A percentile compares a stretch with the other conserved stretches of the same genome.
phyloP scores from a whole-genome alignment of 37 sponge, comb jelly and placozoan genomes.

The Diacarnus erythraeanus region DNA sequence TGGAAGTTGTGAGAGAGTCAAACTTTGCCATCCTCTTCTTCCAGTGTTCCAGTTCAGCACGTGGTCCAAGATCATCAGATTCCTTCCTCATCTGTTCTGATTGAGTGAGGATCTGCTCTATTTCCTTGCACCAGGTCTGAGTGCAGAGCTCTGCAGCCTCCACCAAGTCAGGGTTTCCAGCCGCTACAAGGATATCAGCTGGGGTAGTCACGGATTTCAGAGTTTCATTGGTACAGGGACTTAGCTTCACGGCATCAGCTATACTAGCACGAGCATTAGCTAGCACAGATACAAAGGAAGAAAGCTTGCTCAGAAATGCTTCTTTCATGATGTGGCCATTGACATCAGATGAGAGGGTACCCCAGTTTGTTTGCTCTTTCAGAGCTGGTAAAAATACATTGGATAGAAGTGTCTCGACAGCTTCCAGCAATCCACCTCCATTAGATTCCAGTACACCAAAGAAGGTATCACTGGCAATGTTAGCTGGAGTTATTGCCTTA shows the following conservation, averaged over 20 bases:
- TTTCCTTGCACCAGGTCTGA: conserved; percentile 89
- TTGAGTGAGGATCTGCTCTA: conserved; percentile 92
- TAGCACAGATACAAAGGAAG: conserved; percentile 82
- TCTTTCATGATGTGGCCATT: conserved; percentile 50
- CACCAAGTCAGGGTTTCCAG: conserved; percentile 78
- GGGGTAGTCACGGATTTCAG: conserved; percentile 53
- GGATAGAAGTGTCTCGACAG: conserved; percentile 76
- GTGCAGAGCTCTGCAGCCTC: conserved; percentile 81
- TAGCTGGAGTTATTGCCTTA: conserved; percentile 67
- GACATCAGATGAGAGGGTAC: conserved; percentile 53
- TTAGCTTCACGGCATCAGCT: conserved; percentile 76
- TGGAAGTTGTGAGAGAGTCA: conserved; percentile 86
- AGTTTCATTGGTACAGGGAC: conserved; percentile 48
- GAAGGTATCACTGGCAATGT: conserved; percentile 68
- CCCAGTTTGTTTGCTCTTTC: conserved; percentile 66
- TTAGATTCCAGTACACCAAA: conserved; percentile 87
- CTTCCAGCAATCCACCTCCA: conserved; percentile 85
- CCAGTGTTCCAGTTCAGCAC: conserved; percentile 98
- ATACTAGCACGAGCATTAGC: conserved; percentile 90
- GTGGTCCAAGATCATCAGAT: conserved; percentile 90
- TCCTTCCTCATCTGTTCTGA: conserved; percentile 99
- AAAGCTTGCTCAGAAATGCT: conserved; percentile 81
- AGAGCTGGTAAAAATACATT: conserved; percentile 84
- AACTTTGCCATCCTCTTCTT: conserved; percentile 97
- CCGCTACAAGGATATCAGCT: conserved; percentile 68